Base-by-base conservation (phyloP, 1,140 invertebrate species). In the Ceratina japonica region DNA sequence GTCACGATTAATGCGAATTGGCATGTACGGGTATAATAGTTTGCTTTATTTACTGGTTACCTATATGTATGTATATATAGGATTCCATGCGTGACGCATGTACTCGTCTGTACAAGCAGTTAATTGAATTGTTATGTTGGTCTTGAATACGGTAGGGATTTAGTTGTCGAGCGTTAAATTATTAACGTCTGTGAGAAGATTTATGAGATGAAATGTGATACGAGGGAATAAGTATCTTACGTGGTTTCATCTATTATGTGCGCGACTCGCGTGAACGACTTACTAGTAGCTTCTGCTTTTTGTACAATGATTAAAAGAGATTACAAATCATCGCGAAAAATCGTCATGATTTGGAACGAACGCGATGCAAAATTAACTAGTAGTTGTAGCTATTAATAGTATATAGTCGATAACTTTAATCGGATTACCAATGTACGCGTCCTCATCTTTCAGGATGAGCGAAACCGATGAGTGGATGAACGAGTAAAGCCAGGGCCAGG, bases 361-460 rank as follows among this genome's bases (percentile, higher is more conserved):
- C n/a, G n/a, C n/a, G n/a, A n/a, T n/a, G n/a, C 27, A 1, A 31
- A 31, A 31, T 31, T 31, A 31, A 31, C 27, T 4, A n/a, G n/a
- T n/a, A n/a, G 27, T 31, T 31, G 1, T 31, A 31, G 27, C 27
- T 4, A 4, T 31, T 1, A 31, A 31, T 31, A 31, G 27, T 31
- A 31, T 31, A 31, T 31, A 31, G 10, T 24, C 15, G 8, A 27
- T 16, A 61, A n/a, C 74, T 66, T 64, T 66, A 62, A 72, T 71
- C 59, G 56, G 77, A 84, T 84, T 75, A 75, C 81, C 10, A 80
- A 18, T 54, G 51, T 59, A 8, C 3, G 10, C 18, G 44, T 69
- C 16, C 73, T 84, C 79, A 58, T 58, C 56, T 89, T 87, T 87
- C 85, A 89, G 88, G 72, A 89, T 89, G 87, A 82, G 59, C 72